A percentile compares a stretch with the other conserved stretches of the same genome.
Evolutionary conservation across 2,888 invertebrate genomes (phyloP).

Genomic region (Osmoderma eremita): DNA sequence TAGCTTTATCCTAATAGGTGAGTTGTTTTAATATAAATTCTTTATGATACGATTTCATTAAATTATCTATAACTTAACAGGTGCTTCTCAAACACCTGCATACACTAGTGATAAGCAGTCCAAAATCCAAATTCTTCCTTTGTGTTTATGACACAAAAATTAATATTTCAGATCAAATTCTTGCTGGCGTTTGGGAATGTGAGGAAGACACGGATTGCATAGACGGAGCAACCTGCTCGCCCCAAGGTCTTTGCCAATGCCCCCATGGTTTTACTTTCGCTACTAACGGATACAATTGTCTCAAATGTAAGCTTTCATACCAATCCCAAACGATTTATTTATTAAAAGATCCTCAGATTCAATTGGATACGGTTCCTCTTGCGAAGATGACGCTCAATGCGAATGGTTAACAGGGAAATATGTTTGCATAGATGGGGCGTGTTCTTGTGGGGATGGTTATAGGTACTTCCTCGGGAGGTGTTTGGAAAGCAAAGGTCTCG

Average conservation of each 20-base stretch:
- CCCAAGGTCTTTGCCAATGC: constrained; percentile 36
- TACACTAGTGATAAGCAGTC: background rate
- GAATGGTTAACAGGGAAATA: constrained; percentile 34
- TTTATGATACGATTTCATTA: too few relatives aligned
- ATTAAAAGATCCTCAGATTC: constrained; percentile 13
- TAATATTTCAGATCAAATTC: constrained; percentile 24
- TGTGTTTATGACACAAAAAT: background rate
- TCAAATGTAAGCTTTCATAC: constrained; percentile 33
- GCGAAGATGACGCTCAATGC: constrained; percentile 39
- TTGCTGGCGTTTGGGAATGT: constrained; percentile 25
- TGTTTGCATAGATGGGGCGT: constrained; percentile 23
- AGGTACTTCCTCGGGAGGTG: constrained; percentile 40
- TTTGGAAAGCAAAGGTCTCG: constrained; percentile 27
- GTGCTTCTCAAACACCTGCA: constrained; percentile 21
- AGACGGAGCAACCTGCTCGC: constrained; percentile 29
- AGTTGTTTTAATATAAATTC: too few relatives aligned
- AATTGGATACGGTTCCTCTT: constrained; percentile 27
- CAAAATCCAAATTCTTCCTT: too few relatives aligned
- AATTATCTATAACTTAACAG: constrained; percentile 5
- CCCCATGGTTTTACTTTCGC: constrained; percentile 24
- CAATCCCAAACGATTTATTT: background rate
- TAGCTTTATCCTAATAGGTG: too few relatives aligned
- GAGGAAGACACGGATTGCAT: constrained; percentile 30
- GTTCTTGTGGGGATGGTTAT: constrained; percentile 31
- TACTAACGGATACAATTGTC: constrained; percentile 26